Conservation (phyloP, 2,888 invertebrate genomes). For the Hedychridium roseum region DNA sequence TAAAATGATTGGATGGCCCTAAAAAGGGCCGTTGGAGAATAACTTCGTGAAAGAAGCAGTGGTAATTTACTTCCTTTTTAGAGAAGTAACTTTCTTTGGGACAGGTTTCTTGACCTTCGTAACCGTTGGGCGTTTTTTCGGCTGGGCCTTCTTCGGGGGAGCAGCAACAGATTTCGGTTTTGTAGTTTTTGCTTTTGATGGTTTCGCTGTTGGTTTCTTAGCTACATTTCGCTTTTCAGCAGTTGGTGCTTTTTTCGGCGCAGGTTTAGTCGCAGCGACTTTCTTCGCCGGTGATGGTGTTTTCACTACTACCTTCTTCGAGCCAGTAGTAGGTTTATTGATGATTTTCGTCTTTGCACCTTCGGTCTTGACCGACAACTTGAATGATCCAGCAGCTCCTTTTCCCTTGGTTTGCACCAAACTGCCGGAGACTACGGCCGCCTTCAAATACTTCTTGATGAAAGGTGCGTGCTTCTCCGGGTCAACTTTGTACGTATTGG, state of each 20-base stretch:
- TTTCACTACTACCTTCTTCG: slow-evolving; percentile 58
- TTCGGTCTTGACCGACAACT: slow-evolving; percentile 49
- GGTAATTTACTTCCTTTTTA: no score
- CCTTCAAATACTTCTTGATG: slow-evolving; percentile 70
- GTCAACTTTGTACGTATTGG: slow-evolving; percentile 69
- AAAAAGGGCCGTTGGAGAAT: no score
- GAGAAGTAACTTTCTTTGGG: no score
- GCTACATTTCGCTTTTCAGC: slow-evolving; percentile 15
- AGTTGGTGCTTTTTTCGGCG: slow-evolving; percentile 8
- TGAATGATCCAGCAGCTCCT: slow-evolving; percentile 67
- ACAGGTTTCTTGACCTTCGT: no score
- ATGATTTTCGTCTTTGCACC: slow-evolving; percentile 7
- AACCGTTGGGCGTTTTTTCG: no score
- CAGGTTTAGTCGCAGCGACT: background rate
- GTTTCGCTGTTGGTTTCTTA: slow-evolving; percentile 13
- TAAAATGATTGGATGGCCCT: no score
- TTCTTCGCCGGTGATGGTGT: slow-evolving; percentile 38
- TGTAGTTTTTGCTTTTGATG: slow-evolving; percentile 17
- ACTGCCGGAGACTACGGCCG: slow-evolving; percentile 67
- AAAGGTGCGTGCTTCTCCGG: slow-evolving; percentile 68
- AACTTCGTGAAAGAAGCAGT: no score
- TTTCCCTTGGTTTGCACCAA: slow-evolving; percentile 68
- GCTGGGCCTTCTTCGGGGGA: no score
- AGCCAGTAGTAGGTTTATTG: slow-evolving; percentile 27
- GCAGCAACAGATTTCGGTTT: background rate